Percentiles rank a stretch among this genome's conserved stretches.
These are phyloP conservation scores for Ischnus inquisitorius DNA, from an alignment of 2,888 invertebrate species.

Conservation along the genomic window DNA sequence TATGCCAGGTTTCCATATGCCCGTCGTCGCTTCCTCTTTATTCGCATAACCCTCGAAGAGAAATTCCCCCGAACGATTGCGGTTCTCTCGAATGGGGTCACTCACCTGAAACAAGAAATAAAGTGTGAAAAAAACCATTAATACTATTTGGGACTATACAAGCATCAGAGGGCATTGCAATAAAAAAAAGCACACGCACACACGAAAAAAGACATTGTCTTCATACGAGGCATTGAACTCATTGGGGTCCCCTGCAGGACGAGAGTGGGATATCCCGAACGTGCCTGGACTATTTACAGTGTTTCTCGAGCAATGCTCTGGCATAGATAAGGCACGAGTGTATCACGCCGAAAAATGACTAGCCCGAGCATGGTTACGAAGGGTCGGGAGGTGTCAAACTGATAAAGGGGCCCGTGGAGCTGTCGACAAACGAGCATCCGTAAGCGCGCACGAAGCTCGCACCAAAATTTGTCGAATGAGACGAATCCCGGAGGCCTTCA, in stretches of 20 bases:
- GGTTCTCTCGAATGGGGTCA: slow-evolving; percentile 39
- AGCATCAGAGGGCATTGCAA: neutral
- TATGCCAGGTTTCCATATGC: slow-evolving; percentile 35
- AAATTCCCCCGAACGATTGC: slow-evolving; percentile 27
- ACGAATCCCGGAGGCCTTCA: neutral
- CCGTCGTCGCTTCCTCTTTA: slow-evolving; percentile 24
- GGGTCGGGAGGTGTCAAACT: neutral
- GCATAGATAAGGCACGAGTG: neutral
- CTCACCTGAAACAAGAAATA: slow-evolving; percentile 58
- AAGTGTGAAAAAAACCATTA: slow-evolving; percentile 3
- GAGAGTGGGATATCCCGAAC: neutral
- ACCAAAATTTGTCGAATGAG: neutral
- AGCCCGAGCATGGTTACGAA: neutral
- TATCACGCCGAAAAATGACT: neutral
- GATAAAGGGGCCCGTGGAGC: neutral
- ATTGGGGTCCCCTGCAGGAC: too few relatives aligned
- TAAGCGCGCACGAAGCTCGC: neutral
- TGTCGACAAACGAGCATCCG: neutral
- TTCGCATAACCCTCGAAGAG: slow-evolving; percentile 23
- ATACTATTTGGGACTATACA: slow-evolving; percentile 1
- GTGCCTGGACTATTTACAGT: neutral
- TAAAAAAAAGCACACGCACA: neutral
- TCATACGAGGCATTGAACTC: too few relatives aligned
- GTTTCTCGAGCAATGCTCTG: neutral
- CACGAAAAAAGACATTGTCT: neutral